Conservation (phyloP, 2,888 invertebrate genomes). For the Napeogenes sylphis region DNA sequence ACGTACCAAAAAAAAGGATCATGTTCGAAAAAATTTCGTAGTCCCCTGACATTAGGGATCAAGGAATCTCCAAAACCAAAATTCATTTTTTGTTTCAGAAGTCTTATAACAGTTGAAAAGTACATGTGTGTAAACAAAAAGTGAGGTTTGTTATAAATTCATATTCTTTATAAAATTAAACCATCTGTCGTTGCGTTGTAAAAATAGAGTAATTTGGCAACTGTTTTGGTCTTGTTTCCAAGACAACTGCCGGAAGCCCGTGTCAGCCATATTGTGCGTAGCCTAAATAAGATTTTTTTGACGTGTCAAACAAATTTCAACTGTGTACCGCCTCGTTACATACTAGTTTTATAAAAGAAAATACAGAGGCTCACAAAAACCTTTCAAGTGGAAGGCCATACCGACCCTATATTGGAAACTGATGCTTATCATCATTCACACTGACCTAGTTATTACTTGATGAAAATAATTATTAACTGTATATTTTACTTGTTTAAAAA, state of each 20-base stretch:
- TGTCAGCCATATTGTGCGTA: slow-evolving; percentile 21
- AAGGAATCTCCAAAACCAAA: slow-evolving; percentile 66
- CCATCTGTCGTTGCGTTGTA: slow-evolving; percentile 48
- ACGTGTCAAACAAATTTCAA: not conserved
- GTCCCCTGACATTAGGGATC: slow-evolving; percentile 60
- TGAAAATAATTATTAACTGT: too few species aligned
- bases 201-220: slow-evolving; percentile 60
- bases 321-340: slow-evolving; percentile 5
- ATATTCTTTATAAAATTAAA: slow-evolving; percentile 60
- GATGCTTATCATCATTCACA: slow-evolving; percentile 23
- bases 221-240: slow-evolving; percentile 59
- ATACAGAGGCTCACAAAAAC: not conserved
- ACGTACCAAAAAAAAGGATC: slow-evolving; percentile 63
- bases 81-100: slow-evolving; percentile 59
- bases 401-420: slow-evolving; percentile 26
- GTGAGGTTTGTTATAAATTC: slow-evolving; percentile 47
- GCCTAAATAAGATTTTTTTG: slow-evolving; percentile 11
- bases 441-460: slow-evolving; percentile 19
- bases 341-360: not conserved
- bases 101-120: slow-evolving; percentile 43
- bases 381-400: slow-evolving; percentile 28
- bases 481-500: too few species aligned
- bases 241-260: slow-evolving; percentile 56
- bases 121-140: slow-evolving; percentile 46
- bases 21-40: slow-evolving; percentile 57